Conservation (phyloP, 2,113 vertebrate genomes). For the Cranoglanis bouderius region DNA sequence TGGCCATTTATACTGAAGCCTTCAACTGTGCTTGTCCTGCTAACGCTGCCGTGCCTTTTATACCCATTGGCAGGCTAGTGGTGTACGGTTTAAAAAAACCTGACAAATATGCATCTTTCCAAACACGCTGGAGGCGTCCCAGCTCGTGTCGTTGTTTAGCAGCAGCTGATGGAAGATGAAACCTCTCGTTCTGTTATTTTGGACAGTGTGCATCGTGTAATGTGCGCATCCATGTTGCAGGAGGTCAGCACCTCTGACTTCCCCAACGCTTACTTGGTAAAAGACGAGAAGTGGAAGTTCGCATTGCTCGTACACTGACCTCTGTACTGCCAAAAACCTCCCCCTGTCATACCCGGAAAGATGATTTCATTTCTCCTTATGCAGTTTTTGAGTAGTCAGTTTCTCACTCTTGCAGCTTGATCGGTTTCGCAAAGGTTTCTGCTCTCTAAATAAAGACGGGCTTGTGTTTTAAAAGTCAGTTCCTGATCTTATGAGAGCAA, state of each 20-base stretch:
- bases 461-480: conserved; percentile 35
- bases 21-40: conserved; percentile 11
- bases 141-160: not conserved
- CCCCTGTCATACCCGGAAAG: not conserved
- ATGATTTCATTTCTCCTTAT: conserved; percentile 12
- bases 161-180: conserved; percentile 16
- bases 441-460: conserved; percentile 23
- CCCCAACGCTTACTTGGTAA: conserved; percentile 12
- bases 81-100: not conserved
- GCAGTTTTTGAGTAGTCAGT: not conserved
- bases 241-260: conserved; percentile 38
- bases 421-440: not conserved
- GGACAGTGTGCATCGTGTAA: conserved; percentile 6
- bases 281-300: conserved; percentile 35
- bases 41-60: not conserved
- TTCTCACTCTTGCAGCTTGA: not conserved
- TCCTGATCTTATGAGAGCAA: not conserved
- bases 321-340: not conserved
- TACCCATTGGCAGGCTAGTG: not conserved
- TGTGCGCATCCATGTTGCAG: conserved; percentile 8
- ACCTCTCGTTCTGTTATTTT: conserved; percentile 29
- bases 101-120: conserved; percentile 11
- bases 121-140: conserved; percentile 1
- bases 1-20: conserved; percentile 10
- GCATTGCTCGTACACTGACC: not conserved